Percentiles rank a stretch among this genome's conserved stretches.
These are phyloP conservation scores for Columba janthina DNA, from an alignment of 2,113 vertebrate species.

Conservation along the genomic window DNA sequence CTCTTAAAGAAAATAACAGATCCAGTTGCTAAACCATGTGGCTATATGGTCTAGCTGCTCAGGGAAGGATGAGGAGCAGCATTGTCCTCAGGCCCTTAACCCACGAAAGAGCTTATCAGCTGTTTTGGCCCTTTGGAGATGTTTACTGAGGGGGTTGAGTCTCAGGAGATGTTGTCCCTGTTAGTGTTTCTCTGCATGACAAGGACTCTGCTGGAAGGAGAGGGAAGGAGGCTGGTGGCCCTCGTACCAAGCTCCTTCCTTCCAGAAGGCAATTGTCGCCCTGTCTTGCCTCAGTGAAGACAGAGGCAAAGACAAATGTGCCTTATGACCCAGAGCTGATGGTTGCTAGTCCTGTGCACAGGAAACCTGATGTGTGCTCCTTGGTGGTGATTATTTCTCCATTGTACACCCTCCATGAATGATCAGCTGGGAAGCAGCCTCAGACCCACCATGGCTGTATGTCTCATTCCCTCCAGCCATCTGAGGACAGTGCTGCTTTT, in stretches of 20 bases:
- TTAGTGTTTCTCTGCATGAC: not conserved
- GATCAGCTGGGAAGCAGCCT: not conserved
- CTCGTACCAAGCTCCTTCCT: not conserved
- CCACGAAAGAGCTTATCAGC: not conserved
- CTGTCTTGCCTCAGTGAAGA: not conserved
- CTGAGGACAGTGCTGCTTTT: not conserved
- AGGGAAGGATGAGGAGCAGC: not conserved
- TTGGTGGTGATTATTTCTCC: fast-evolving
- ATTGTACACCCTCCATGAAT: fast-evolving
- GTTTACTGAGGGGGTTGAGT: not conserved
- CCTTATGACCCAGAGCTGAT: not conserved
- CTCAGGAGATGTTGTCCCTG: not conserved
- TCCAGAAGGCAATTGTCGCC: not conserved
- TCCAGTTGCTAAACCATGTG: not conserved
- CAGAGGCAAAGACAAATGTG: not conserved
- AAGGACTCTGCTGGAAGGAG: not conserved
- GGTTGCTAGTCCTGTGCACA: not conserved
- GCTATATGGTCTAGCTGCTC: not conserved
- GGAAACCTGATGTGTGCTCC: not conserved
- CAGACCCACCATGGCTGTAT: fast-evolving
- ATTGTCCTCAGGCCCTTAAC: not conserved
- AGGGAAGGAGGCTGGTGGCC: not conserved
- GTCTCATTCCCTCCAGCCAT: not conserved
- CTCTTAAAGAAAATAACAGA: not conserved
- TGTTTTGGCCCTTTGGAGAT: not conserved